These are phyloP conservation scores for Saccopteryx leptura DNA, from an alignment of 2,113 vertebrate genomes.

Conservation along the genomic window DNA sequence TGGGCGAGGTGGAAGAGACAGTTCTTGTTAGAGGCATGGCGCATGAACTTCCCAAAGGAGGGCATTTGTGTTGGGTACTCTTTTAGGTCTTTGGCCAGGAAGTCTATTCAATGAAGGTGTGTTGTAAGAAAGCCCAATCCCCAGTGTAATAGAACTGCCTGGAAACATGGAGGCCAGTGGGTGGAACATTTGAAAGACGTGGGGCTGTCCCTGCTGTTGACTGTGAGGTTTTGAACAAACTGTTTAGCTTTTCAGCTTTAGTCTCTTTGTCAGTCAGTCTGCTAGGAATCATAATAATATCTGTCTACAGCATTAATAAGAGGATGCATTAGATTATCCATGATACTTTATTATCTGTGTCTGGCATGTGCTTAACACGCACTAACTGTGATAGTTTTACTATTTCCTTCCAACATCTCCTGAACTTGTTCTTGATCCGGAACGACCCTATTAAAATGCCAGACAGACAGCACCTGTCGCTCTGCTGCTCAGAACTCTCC, in stretches of 20 bases:
- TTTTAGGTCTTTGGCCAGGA: not conserved
- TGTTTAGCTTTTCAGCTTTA: not conserved
- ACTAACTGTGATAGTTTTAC: not conserved
- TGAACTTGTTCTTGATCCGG: constrained; percentile 14
- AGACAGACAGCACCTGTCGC: not conserved
- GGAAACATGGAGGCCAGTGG: not conserved
- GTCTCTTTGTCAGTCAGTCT: not conserved
- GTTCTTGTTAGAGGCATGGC: not conserved
- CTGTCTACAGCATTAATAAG: not conserved
- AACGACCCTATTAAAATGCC: not conserved
- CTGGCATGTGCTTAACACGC: not conserved
- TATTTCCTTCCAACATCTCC: constrained; percentile 12
- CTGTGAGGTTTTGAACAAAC: not conserved
- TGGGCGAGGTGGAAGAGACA: not conserved
- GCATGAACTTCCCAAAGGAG: not conserved
- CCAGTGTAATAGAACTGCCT: not conserved
- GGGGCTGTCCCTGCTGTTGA: not conserved
- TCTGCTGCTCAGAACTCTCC: not conserved
- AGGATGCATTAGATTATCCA: not conserved
- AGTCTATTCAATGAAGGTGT: not conserved
- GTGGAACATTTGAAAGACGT: not conserved
- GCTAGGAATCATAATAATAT: not conserved
- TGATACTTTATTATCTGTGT: not conserved
- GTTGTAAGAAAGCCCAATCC: not conserved
- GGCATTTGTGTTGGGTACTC: too few species aligned